A percentile compares a stretch with the other conserved stretches of the same genome.
Conservation (phyloP, 2,113 vertebrate genomes). For the Oncorhynchus kisutch region DNA sequence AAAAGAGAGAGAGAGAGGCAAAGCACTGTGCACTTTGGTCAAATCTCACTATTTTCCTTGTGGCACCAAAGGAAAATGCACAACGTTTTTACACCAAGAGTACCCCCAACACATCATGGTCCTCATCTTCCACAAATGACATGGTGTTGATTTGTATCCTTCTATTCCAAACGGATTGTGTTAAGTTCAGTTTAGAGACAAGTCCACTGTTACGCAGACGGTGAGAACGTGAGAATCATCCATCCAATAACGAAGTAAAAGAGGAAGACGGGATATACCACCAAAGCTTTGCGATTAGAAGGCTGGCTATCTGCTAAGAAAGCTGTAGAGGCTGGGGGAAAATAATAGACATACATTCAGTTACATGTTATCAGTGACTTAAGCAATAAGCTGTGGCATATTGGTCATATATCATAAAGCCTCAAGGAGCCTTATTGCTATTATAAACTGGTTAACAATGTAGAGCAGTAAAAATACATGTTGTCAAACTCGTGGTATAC, state of each 20-base stretch:
- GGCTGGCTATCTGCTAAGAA: conserved; percentile 95
- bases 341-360: conserved; percentile 14
- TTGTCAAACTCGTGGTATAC: too few species aligned
- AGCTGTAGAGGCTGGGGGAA: conserved; percentile 85
- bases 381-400: too few species aligned
- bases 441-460: too few species aligned
- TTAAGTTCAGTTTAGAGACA: background rate
- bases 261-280: conserved; percentile 94
- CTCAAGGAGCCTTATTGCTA: too few species aligned
- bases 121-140: background rate
- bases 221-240: conserved; percentile 91
- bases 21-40: conserved; percentile 2
- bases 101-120: background rate
- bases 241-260: conserved; percentile 98
- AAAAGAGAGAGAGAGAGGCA: background rate
- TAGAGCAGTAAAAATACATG: too few species aligned
- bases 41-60: background rate
- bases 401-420: too few species aligned
- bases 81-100: background rate
- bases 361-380: too few species aligned
- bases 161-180: background rate
- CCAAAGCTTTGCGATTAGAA: conserved; percentile 87
- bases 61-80: background rate
- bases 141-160: background rate
- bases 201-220: conserved; percentile 37